These are phyloP conservation scores for Rhinolophus sinicus DNA, from an alignment of 2,113 vertebrate species.

Conservation along the genomic window DNA sequence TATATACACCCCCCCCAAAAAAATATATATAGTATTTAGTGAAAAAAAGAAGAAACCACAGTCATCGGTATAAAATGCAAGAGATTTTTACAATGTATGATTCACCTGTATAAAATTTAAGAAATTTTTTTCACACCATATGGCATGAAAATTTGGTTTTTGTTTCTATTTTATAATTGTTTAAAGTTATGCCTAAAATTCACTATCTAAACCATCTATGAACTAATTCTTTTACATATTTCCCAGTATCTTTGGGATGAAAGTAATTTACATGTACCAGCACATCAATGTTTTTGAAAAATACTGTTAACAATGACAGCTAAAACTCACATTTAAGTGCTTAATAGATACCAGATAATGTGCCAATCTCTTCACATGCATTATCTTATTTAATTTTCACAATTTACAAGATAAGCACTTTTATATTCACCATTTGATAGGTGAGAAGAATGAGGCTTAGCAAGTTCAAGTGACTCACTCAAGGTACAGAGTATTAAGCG, in stretches of 20 bases:
- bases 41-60: neutral
- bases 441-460: neutral
- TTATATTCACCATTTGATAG: neutral
- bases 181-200: neutral
- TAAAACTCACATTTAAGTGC: neutral
- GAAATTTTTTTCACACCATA: neutral
- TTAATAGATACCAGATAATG: neutral
- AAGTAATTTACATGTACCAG: neutral
- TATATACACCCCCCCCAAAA: neutral
- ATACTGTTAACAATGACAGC: neutral
- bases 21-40: neutral
- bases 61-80: neutral
- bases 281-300: constrained; percentile 14
- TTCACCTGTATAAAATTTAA: neutral
- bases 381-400: neutral
- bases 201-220: neutral
- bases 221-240: neutral
- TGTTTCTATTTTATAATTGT: neutral
- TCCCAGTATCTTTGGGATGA: neutral
- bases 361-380: neutral
- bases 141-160: neutral
- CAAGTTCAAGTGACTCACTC: neutral
- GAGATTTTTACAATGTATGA: neutral
- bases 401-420: neutral
- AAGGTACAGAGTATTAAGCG: accelerated